Evolutionary conservation across 2,797 vertebrate genomes (phyloP).

Genomic region (Cuniculus paca): DNA sequence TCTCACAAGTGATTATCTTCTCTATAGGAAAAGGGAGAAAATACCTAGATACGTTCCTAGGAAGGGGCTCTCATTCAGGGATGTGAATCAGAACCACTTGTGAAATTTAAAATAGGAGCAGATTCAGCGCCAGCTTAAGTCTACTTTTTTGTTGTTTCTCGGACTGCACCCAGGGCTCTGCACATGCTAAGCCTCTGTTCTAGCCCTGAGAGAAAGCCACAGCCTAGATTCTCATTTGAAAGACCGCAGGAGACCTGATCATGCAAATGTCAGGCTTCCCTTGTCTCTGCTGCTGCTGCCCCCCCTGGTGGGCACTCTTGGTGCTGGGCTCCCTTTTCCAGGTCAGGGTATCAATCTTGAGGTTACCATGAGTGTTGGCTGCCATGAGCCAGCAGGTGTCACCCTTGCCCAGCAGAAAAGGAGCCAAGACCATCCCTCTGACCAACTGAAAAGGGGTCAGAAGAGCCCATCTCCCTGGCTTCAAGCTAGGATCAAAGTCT

Average conservation of each 20-base stretch:
- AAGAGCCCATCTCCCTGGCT: not conserved
- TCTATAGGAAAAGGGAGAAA: slow-evolving; percentile 36
- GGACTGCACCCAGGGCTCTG: not conserved
- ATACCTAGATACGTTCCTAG: not conserved
- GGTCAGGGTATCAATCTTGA: not conserved
- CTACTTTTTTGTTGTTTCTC: not conserved
- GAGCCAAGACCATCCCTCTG: not conserved
- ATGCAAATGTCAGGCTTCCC: not conserved
- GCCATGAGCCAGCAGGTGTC: not conserved
- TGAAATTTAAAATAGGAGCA: not conserved
- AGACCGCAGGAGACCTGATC: not conserved
- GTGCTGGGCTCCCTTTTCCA: not conserved
- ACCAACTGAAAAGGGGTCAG: not conserved
- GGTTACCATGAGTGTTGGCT: not conserved
- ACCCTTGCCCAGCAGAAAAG: not conserved
- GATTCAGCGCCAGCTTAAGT: not conserved
- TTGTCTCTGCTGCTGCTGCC: not conserved
- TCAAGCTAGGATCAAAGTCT: not conserved
- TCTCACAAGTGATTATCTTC: not conserved
- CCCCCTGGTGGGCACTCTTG: not conserved
- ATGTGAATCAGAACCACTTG: not conserved
- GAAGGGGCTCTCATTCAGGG: not conserved
- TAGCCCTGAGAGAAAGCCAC: not conserved
- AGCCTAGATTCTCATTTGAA: not conserved
- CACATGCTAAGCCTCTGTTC: not conserved